These are phyloP conservation scores for Cynopterus brachyotis DNA, from an alignment of 2,113 vertebrate species.

Conservation along the genomic window DNA sequence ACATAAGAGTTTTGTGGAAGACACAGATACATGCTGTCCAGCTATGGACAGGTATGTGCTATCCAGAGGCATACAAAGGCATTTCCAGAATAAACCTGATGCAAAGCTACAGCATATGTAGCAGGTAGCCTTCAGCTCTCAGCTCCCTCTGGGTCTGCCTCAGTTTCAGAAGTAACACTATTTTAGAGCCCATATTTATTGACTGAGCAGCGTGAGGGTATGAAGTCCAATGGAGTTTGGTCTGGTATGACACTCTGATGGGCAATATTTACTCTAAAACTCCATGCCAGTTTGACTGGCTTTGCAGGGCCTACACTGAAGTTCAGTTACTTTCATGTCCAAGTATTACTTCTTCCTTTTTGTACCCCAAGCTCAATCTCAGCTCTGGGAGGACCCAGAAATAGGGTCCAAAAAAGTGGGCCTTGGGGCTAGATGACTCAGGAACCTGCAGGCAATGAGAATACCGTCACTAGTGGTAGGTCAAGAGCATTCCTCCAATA, in stretches of 20 bases:
- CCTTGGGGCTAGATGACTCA: background rate
- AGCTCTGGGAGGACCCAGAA: background rate
- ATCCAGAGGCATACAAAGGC: background rate
- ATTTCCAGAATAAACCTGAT: background rate
- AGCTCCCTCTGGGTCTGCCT: background rate
- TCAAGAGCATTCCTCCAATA: background rate
- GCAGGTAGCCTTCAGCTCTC: background rate
- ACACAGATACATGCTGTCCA: background rate
- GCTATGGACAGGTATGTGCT: background rate
- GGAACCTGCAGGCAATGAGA: background rate
- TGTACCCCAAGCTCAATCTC: background rate
- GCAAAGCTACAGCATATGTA: background rate
- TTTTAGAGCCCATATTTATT: background rate
- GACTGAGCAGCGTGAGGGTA: background rate
- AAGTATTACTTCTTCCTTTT: background rate
- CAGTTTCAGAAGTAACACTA: background rate
- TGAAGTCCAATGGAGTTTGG: background rate
- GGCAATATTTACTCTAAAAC: background rate
- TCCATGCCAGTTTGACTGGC: fast-evolving
- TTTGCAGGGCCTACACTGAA: background rate
- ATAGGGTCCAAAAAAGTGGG: background rate
- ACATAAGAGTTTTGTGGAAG: background rate
- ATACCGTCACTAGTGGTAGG: background rate
- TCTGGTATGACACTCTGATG: background rate
- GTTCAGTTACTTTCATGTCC: background rate